Evolutionary conservation across 2,888 invertebrate genomes (phyloP).

Genomic region (Philonicus albiceps): DNA sequence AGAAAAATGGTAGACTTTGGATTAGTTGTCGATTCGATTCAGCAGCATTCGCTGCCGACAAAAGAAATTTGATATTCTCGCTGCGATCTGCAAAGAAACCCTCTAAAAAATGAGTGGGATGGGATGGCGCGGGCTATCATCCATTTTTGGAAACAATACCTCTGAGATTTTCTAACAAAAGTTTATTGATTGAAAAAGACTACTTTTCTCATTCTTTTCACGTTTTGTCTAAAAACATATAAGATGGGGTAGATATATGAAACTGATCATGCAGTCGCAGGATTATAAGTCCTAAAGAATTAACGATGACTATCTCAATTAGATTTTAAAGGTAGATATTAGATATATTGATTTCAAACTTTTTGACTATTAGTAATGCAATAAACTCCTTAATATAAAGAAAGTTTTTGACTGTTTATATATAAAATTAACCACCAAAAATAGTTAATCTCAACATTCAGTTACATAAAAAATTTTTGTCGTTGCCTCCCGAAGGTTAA

Average conservation of each 20-base stretch:
- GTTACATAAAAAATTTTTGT: no score
- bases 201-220: background rate
- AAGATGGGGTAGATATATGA: background rate
- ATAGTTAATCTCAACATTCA: no score
- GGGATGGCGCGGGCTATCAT: background rate
- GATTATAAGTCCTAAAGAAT: no score
- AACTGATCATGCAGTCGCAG: background rate
- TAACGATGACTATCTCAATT: no score
- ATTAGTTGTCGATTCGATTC: slow-evolving; percentile 34
- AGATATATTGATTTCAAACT: no score
- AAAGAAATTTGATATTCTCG: slow-evolving; percentile 18
- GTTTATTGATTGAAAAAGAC: background rate
- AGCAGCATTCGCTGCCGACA: slow-evolving; percentile 24
- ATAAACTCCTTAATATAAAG: no score
- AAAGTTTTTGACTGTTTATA: no score
- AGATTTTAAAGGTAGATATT: no score
- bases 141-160: background rate
- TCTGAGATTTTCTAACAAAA: background rate
- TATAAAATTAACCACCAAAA: no score
- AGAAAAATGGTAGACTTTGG: slow-evolving; percentile 16
- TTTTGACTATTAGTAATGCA: no score
- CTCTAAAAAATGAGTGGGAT: background rate
- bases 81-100: background rate
- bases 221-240: background rate
- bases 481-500: no score